A percentile compares a stretch with the other conserved stretches of the same genome.
These are phyloP conservation scores for Mylabris phalerata DNA, from an alignment of 1,140 invertebrate species.

Conservation along the genomic window DNA sequence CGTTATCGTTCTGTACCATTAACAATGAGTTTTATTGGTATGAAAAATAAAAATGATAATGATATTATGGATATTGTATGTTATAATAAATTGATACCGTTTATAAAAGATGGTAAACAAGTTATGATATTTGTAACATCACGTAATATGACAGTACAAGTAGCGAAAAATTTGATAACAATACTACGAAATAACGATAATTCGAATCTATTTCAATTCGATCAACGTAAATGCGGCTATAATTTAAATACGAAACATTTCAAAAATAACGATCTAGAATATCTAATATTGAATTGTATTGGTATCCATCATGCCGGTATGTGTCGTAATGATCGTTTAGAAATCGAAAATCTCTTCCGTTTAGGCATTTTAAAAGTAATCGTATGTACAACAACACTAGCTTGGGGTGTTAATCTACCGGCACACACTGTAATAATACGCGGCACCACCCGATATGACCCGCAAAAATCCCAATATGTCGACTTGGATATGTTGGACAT, in stretches of 20 bases:
- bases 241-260: conserved; percentile 33
- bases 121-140: conserved; percentile 99
- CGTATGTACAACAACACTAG: conserved; percentile 95
- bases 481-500: conserved; percentile 97
- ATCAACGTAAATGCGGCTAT: conserved; percentile 52
- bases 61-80: conserved; percentile 87
- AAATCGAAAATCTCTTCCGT: conserved; percentile 81
- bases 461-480: conserved; percentile 88
- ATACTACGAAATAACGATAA: conserved; percentile 51
- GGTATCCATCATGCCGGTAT: conserved; percentile 96
- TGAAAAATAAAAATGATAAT: conserved; percentile 66
- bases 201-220: neutral
- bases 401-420: conserved; percentile 99
- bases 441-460: conserved; percentile 98
- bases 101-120: conserved; percentile 86
- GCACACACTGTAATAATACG: conserved; percentile 96
- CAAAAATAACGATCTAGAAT: conserved; percentile 52
- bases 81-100: conserved; percentile 86
- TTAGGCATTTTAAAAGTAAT: conserved; percentile 89
- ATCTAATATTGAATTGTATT: conserved; percentile 83
- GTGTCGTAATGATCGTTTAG: conserved; percentile 67
- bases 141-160: conserved; percentile 87
- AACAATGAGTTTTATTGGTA: conserved; percentile 85
- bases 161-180: conserved; percentile 51
- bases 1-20: conserved; percentile 87